Evolutionary conservation across 1,140 invertebrate genomes (phyloP), one percentile per base, ranked within the genome.

Genomic region (Oscheius sp.): DNA sequence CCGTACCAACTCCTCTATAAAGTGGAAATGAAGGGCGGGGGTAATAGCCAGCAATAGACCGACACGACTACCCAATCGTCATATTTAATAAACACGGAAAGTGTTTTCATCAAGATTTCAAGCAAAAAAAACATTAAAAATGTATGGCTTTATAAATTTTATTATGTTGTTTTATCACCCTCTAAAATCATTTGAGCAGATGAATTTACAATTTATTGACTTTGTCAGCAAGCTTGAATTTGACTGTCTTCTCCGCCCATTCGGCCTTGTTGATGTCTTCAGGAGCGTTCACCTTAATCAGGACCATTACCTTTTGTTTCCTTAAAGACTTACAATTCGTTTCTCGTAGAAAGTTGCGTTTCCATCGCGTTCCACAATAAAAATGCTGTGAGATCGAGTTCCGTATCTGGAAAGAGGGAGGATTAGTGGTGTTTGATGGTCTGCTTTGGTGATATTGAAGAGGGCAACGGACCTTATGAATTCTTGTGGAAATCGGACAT

Each of bases 291-390:
- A 23, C 49, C 49, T 55, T 15, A 55, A 55, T 10, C 38, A 42
- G 38, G 7, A n/a, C n/a, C n/a, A n/a, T 42, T 42, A 10, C 38
- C 7, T 42, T 42, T 42, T 7, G n/a, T 10, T 26, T 55, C 23
- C 7, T 55, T 55, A n/a, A 42, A 55, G 28, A 13, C 23, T 23
- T 23, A 55, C 49, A 15, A 55, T 55, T 55, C 49, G 7, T 23
- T 55, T 55, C 49, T 55, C 49, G 23, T 55, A 55, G 23, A 13
- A 55, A 7, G 23, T 55, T 4, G 49, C 79, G 1, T 73, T 70
- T 31, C 77, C 63, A 10, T 78, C 34, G 15, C 66, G 59, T 49
- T 79, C 79, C 3, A 79, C 67, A 2, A 81, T 46, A 15, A 79
- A 23, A 26, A 79, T 70, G 13, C 59, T 76, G 36, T 77, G 74